Evolutionary conservation across 2,113 vertebrate genomes (phyloP), one percentile per base, ranked within the genome.

Genomic region (Eulacestoma nigropectus): DNA sequence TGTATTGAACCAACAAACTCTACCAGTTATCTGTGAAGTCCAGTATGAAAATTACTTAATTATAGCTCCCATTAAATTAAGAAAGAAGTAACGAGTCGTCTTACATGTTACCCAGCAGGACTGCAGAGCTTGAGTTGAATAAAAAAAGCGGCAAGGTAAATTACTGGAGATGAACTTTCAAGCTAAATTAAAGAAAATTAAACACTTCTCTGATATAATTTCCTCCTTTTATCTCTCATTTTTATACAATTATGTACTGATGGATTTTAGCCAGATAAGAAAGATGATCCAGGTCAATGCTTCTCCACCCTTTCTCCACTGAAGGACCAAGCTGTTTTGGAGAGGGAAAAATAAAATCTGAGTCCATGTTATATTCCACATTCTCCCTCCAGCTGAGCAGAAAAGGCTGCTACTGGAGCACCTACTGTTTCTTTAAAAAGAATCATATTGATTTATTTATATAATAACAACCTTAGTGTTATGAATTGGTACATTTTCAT

Each of bases 111-210:
- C 8, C 29, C 29, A 57, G 42, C 50, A 74, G 76, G 69, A 92
- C 2, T 41, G 49, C 27, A 85, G 41, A 73, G 39, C 20, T 63
- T 1, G 0, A 62, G 50, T 0, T 33, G 35, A 89, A 49, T 41
- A 25, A 49, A 50, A 46, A 19, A 25, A 64, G 4, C 10, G 77
- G 27, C 7, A 53, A 78, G 17, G 29, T 46, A 62, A 89, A 79
- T 64, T 68, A 62, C 35, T 60, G 27, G 42, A 81, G 16, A 15
- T 4, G 21, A 90, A 65, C 37, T 59, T 47, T 64, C 41, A 87
- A 89, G 26, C 10, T 65, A 60, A 90, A 84, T 30, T 44, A 65
- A 86, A 82, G 37, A 49, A 62, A 67, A 65, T 41, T 30, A 85
- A 85, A 70, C 4, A 15, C 16, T 93, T 69, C 89, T 67, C 81